Base-by-base conservation (phyloP, 2,888 invertebrate genomes). In the Trachelus troglodyta region DNA sequence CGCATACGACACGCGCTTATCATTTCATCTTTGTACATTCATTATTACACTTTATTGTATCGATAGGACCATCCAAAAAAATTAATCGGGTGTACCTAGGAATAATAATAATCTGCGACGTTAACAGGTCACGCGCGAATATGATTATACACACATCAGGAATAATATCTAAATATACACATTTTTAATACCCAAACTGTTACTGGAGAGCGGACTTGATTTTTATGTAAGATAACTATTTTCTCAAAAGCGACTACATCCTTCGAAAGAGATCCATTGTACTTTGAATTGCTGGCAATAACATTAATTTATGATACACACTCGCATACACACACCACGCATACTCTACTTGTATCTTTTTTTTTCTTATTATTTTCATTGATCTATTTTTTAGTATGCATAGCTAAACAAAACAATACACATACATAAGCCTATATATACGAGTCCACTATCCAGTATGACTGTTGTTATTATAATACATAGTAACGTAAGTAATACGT, bases 391-490 rank as follows among this genome's bases (percentile, higher is more conserved):
- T 23, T 15, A 4, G 33, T 9, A 71, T 3, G 33, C 33, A 69
- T 31, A 33, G 31, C 34, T 71, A 33, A 71, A 71, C 31, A 9
- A 4, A 34, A 15, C n/a, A 3, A 31, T 71, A 15, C 71, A 34
- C 23, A 9, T 30, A 33, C 30, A 34, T 30, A 30, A 33, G 12
- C 9, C 30, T 69, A n/a, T 30, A 69, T 69, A 30, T 69, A 34
- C 34, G 34, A 73, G 81, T 82, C 82, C 83, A 82, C 81, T 85
- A 83, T 85, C 82, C 84, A 82, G 83, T 85, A 85, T 83, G 84
- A 83, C 86, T 87, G 83, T 86, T 86, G 85, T 85, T 85, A 84
- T 81, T 82, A 76, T 84, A 68, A 11, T 84, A 68, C 4, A 69
- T 23, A 83, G 81, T 37, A 12, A 37, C 12, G 12, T 37, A 37